Evolutionary conservation across 2,797 vertebrate genomes (phyloP).

Genomic region (Pipistrellus nathusii): DNA sequence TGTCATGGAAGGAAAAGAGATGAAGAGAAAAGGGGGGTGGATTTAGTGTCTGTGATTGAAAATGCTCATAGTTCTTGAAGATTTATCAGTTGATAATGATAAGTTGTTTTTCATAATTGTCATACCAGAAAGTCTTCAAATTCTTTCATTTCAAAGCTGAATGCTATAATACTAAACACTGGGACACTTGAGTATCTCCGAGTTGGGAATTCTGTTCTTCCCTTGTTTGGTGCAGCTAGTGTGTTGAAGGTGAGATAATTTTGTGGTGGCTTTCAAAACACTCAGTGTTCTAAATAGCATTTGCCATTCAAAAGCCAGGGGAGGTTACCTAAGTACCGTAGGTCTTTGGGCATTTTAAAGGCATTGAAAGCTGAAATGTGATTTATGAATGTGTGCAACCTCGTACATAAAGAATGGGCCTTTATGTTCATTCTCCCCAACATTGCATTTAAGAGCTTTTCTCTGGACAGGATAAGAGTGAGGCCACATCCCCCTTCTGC

Average conservation of each 20-base stretch:
- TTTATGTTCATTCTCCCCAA: background rate
- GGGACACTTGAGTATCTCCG: constrained; percentile 9
- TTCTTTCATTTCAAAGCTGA: constrained; percentile 29
- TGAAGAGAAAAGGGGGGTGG: background rate
- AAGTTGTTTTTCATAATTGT: background rate
- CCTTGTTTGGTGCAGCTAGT: constrained; percentile 60
- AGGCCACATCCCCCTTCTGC: background rate
- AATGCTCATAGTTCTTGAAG: background rate
- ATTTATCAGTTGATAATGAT: background rate
- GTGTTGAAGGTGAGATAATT: constrained; percentile 72
- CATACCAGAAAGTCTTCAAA: background rate
- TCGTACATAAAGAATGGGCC: constrained; percentile 54
- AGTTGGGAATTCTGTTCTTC: constrained; percentile 12
- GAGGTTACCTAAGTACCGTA: constrained; percentile 57
- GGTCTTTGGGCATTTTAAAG: constrained; percentile 46
- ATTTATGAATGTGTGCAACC: constrained; percentile 5
- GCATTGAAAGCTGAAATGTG: constrained; percentile 49
- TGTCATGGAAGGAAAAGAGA: background rate
- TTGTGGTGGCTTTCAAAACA: constrained; percentile 66
- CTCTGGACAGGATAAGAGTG: constrained; percentile 16
- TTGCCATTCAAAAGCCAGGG: constrained; percentile 51
- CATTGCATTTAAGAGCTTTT: constrained; percentile 7
- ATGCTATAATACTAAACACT: background rate
- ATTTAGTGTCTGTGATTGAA: background rate
- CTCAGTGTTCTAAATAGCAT: constrained; percentile 52